These are phyloP conservation scores for Phyllopteryx taeniolatus DNA, from an alignment of 2,113 vertebrate species.

Conservation along the genomic window DNA sequence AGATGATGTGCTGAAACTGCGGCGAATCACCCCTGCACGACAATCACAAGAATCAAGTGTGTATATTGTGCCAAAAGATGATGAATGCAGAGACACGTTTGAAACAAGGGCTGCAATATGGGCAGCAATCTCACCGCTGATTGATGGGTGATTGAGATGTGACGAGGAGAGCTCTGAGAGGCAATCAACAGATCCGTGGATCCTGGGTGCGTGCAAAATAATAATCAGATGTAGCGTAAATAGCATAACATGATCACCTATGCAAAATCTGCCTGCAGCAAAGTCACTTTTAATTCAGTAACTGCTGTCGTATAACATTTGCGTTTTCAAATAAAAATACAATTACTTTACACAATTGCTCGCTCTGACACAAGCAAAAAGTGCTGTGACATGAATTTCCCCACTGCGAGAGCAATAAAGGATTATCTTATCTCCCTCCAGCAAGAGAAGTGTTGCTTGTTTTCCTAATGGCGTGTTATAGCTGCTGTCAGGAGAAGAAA, in stretches of 20 bases:
- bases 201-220: slow-evolving; percentile 62
- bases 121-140: slow-evolving; percentile 77
- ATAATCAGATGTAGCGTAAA: not conserved
- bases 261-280: not conserved
- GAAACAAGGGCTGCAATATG: slow-evolving; percentile 1
- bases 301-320: not conserved
- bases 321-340: not conserved
- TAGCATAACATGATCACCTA: not conserved
- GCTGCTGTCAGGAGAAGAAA: slow-evolving; percentile 51
- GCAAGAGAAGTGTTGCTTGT: slow-evolving; percentile 15
- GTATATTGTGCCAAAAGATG: slow-evolving; percentile 4
- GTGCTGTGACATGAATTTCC: slow-evolving; percentile 7
- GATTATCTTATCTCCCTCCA: slow-evolving; percentile 4
- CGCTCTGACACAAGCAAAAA: not conserved
- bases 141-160: slow-evolving; percentile 73
- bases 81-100: slow-evolving; percentile 24
- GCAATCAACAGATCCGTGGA: slow-evolving; percentile 89
- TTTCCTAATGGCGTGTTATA: slow-evolving; percentile 43
- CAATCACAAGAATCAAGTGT: slow-evolving; percentile 32
- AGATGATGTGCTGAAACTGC: slow-evolving; percentile 88
- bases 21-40: slow-evolving; percentile 68
- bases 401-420: slow-evolving; percentile 1
- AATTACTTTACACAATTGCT: not conserved
- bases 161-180: slow-evolving; percentile 84
- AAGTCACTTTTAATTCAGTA: not conserved